Evolutionary conservation across 1,140 invertebrate species (phyloP).

Genomic region (Solen grandis): DNA sequence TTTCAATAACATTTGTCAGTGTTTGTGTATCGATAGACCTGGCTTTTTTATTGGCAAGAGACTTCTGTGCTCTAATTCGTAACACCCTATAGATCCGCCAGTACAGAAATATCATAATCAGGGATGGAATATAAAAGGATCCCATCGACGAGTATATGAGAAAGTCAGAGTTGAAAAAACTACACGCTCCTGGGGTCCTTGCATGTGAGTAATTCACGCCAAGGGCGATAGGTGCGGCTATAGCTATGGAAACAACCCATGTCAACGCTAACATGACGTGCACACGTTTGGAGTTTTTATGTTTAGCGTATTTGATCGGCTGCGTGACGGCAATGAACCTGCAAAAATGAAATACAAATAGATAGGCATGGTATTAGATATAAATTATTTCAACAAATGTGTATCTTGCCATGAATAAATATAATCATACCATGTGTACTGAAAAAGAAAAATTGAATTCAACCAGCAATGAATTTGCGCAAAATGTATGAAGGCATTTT

Average conservation of each 20-base stretch:
- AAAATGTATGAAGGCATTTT: too few relatives aligned
- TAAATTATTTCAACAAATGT: too few relatives aligned
- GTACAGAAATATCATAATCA: slow-evolving; percentile 99
- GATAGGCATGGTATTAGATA: too few relatives aligned
- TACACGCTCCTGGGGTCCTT: slow-evolving; percentile 84
- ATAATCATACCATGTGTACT: too few relatives aligned
- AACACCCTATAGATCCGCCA: slow-evolving; percentile 98
- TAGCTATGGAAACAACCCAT: slow-evolving; percentile 97
- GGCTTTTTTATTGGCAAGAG: slow-evolving; percentile 42
- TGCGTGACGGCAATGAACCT: slow-evolving; percentile 99
- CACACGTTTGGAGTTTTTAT: slow-evolving; percentile 97
- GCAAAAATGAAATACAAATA: slow-evolving; percentile 68
- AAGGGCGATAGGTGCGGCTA: slow-evolving; percentile 98
- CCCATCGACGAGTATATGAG: slow-evolving; percentile 98
- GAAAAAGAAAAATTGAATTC: too few relatives aligned
- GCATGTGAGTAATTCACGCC: slow-evolving; percentile 88
- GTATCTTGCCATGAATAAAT: too few relatives aligned
- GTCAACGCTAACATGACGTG: slow-evolving; percentile 97
- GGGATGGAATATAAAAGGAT: slow-evolving; percentile 99
- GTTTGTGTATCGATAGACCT: slow-evolving; percentile 55
- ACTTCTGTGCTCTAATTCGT: slow-evolving; percentile 87
- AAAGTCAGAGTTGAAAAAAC: slow-evolving; percentile 99
- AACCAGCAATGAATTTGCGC: too few relatives aligned
- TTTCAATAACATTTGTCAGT: slow-evolving; percentile 74
- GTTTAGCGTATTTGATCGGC: slow-evolving; percentile 99